Base-by-base conservation (phyloP, 2,113 vertebrate genomes). In the Isichthys henryi region DNA sequence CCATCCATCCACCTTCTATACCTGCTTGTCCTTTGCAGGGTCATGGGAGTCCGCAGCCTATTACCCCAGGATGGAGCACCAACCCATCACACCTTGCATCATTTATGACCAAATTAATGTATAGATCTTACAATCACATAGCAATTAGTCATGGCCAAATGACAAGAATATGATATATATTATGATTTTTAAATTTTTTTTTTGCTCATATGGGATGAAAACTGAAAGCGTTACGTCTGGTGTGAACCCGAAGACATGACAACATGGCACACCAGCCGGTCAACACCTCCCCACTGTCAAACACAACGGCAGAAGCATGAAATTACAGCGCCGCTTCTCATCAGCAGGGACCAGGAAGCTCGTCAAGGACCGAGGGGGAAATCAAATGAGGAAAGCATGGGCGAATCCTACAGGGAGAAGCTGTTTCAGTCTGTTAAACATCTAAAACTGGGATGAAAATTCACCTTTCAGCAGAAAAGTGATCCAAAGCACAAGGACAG, bases 401-500 rank as follows among this genome's bases (percentile, higher is more conserved):
- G 74, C 74, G 74, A 80, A 80, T 43, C 35, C 74, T 80, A 80
- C 31, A 43, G 74, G 74, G 74, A 43, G 17, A 80, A 80, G 74
- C 74, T 80, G 74, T 80, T 80, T 80, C 74, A 80, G 74, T 80
- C 74, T 80, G 74, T 80, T 80, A 80, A 80, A 80, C 74, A 80
- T 80, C 74, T 80, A 80, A 80, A 80, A 80, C 74, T 80, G 74
- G 74, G 74, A 80, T 80, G 35, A 19, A 80, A 80, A 80, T 80
- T 80, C 74, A 80, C 74, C 74, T 80, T 80, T 80, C 74, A 80
- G 74, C 74, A 43, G 74, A 70, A 70, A 70, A 70, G n/a, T 70
- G 62, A 80, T 80, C 74, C 74, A 80, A 43, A 80, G 74, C 74
- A 80, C 74, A 80, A 80, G 74, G 74, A 39, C 74, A 43, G 74